Evolutionary conservation across 2,888 invertebrate species (phyloP), one percentile per base, ranked within the genome.

Genomic region (Pollenia griseotomentosa): DNA sequence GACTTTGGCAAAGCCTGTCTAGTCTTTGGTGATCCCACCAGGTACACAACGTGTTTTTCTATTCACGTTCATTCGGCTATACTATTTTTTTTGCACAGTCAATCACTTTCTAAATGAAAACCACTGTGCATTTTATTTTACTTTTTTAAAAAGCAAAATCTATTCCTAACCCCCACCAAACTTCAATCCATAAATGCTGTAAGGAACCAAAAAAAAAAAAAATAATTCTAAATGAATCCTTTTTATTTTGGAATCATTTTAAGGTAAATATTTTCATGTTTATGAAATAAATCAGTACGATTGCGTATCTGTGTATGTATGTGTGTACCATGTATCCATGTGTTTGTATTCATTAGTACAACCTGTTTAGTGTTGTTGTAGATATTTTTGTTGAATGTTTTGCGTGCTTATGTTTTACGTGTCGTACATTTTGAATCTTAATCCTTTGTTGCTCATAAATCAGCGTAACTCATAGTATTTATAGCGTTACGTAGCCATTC

Each of bases 401-500:
- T 63, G 78, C 74, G 46, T 74, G 79, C 84, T 83, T 63, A 88
- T 79, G 80, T 86, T 85, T 80, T 86, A 86, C 73, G 81, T 88
- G 85, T 84, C 86, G 87, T 78, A 82, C 82, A 85, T 82, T 88
- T 85, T 78, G 83, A 81, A 81, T 89, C 88, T 88, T 88, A 88
- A 88, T 88, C 89, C 89, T 89, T 86, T 89, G 88, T 71, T 83
- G 88, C 74, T 85, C 86, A 88, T 89, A 89, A 92, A 92, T 92
- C 92, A 92, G 92, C 90, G 90, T 90, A 90, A 90, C 90, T 89
- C 90, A 89, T 88, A 86, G 87, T 83, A 88, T 88, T 87, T 87
- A 87, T 84, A 80, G 84, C 84, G 65, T 83, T 75, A 55, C 80
- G 80, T 63, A 80, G 66, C 46, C 19, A 81, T 48, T 48, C 59